Evolutionary conservation across 1,140 invertebrate genomes (phyloP), one percentile per base, ranked within the genome.

Genomic region (Eupeodes corollae): DNA sequence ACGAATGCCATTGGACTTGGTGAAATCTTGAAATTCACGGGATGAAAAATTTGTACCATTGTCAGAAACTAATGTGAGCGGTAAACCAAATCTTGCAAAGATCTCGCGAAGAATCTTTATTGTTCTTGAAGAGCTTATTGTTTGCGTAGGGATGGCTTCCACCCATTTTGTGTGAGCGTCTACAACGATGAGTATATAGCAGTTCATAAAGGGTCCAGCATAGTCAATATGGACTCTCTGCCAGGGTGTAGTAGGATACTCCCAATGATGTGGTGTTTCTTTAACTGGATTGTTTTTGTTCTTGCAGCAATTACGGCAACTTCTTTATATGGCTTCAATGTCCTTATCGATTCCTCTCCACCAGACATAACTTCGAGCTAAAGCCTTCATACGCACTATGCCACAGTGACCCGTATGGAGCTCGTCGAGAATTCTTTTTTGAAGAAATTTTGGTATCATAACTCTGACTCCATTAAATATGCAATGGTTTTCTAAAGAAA

Each of bases 301-400:
- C 5, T 2, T 12, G 6, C 14, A 16, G 38, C 49, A 46, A 3
- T 33, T 13, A 6, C 14, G 5, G n/a, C 49, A 50, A n/a, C 31
- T 9, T 42, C 42, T 34, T 12, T 42, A 39, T 12, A 52, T 48
- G 5, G 48, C 12, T 32, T 63, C 59, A 21, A 77, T 73, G 12
- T 73, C 67, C 14, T 51, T 30, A 50, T 76, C 67, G 5, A 77
- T 65, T 1, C 56, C 50, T 14, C 63, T 67, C 69, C 70, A 76
- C 55, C 61, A 77, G 12, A 74, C 55, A 52, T 70, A 70, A 30
- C 48, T 61, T 15, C 69, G 48, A 10, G 73, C 72, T n/a, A 73
- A 40, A 6, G 55, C 48, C 56, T 76, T 76, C 67, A 73, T 75
- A 50, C 63, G 63, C 0, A 69, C 64, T 10, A 73, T 67, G 2